Base-by-base conservation (phyloP, 2,797 vertebrate genomes). In the Acanthornis magna region DNA sequence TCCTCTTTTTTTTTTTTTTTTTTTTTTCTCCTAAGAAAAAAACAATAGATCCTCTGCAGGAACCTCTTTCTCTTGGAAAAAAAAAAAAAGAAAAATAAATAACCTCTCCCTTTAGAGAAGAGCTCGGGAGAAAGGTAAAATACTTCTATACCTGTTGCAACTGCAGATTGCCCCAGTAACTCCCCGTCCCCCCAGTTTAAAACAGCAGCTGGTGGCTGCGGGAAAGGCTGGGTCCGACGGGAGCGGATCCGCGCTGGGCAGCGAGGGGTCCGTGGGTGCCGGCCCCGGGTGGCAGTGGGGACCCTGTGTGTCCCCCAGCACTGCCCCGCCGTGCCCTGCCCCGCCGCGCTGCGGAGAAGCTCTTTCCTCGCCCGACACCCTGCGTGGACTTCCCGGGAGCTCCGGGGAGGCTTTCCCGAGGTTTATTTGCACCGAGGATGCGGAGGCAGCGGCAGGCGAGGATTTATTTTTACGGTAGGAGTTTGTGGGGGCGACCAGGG, bases 381-480 rank as follows among this genome's bases (percentile, higher is more conserved):
- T 5, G 36, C 26, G 34, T 13, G 38, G 32, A 3, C 14, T 77
- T 45, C 29, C 60, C 91, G 18, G 48, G 51, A 47, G 11, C 20
- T 34, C 17, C 20, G 20, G 43, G 68, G 51, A 76, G 60, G 4
- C 29, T 58, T 43, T 25, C 65, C 70, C 32, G 26, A 19, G 65
- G 51, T 88, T 92, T 58, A 7, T 86, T 58, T 1, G 38, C 84
- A 12, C 20, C 29, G 72, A 53, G 53, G 60, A 83, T 47, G 79
- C 4, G 30, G 54, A 90, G 40, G 36, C 60, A 85, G 79, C 43
- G 19, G 60, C 32, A 19, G 54, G 60, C 0, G 50, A 48, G 26
- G 85, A 55, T 90, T 83, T 93, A 40, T 91, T 91, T 91, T 78
- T 43, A 83, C 61, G 76, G 91, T 91, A 93, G 91, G 85, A 77